These are phyloP conservation scores for Operophtera brumata DNA, from an alignment of 2,888 invertebrate genomes.

Conservation along the genomic window DNA sequence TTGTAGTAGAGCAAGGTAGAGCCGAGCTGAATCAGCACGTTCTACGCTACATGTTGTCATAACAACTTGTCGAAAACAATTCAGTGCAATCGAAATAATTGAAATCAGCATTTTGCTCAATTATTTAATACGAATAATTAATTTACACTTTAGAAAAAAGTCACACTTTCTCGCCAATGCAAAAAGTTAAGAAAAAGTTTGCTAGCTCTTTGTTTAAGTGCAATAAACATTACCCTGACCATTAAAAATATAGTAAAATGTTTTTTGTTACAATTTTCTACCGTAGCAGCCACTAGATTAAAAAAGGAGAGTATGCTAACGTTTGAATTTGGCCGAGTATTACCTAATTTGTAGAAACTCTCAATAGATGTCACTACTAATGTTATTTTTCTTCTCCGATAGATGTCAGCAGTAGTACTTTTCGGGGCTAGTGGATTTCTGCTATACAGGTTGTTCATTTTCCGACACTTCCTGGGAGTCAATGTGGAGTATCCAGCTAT, in stretches of 20 bases:
- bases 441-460: conserved; percentile 80
- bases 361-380: conserved; percentile 15
- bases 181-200: conserved; percentile 18
- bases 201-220: not conserved
- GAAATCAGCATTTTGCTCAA: not conserved
- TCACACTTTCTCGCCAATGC: conserved; percentile 20
- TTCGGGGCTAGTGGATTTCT: conserved; percentile 79
- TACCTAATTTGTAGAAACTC: not conserved
- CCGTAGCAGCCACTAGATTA: not conserved
- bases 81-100: not conserved
- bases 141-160: not conserved
- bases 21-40: conserved; percentile 38
- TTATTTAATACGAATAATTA: not conserved
- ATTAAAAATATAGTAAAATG: not conserved
- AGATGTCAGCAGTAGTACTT: conserved; percentile 82
- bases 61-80: conserved; percentile 53
- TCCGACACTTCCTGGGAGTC: conserved; percentile 80
- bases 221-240: not conserved
- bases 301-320: conserved; percentile 24
- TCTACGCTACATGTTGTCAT: conserved; percentile 63
- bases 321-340: conserved; percentile 42
- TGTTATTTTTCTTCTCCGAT: conserved; percentile 48
- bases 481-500: conserved; percentile 81
- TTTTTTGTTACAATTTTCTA: not conserved
- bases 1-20: conserved; percentile 26